Base-by-base conservation (phyloP, 2,113 vertebrate species). In the Sphaerodactylus townsendi region DNA sequence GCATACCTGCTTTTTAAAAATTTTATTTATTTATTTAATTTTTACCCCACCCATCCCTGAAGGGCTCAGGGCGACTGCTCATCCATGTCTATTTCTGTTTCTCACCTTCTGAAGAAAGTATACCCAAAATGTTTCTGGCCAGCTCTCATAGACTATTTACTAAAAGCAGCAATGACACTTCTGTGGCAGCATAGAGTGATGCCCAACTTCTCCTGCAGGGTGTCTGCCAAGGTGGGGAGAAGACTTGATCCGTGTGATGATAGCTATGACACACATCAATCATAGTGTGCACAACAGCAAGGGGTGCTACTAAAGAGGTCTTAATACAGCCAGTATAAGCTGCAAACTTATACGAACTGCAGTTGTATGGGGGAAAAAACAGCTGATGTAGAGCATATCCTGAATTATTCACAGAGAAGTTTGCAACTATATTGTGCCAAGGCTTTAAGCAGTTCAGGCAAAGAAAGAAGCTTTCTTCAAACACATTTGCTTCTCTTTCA, bases 371-470 rank as follows among this genome's bases (percentile, higher is more conserved):
- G 6, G 56, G 66, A 39, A 71, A 71, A 69, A 70, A 71, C 15
- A 21, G 28, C 35, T 73, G 19, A 73, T 64, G 14, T 17, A 35
- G 17, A 69, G 15, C 17, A 21, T 17, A 48, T 14, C 44, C 71
- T 73, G 71, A 73, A 73, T 73, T n/a, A 46, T 44, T 23, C 44
- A 73, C 59, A 23, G 39, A 46, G n/a, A 46, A 13, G 4, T 7
- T 64, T 44, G n/a, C 30, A 21, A 11, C 64, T 73, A 46, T 17
- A 78, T 59, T 78, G 50, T 68, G n/a, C 50, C 5, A 62, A 68
- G 48, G 4, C 41, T 35, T 8, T 3, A 59, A 62, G 1, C 0
- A 1, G 1, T 33, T 9, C 6, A 73, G 74, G 83, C 2, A 3
- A 79, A 66, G 35, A 13, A 56, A 10, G 1, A 70, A 10, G 17